phyloP scores from a whole-genome alignment of 2,888 invertebrate species.

The Cerceris ruficornis region DNA sequence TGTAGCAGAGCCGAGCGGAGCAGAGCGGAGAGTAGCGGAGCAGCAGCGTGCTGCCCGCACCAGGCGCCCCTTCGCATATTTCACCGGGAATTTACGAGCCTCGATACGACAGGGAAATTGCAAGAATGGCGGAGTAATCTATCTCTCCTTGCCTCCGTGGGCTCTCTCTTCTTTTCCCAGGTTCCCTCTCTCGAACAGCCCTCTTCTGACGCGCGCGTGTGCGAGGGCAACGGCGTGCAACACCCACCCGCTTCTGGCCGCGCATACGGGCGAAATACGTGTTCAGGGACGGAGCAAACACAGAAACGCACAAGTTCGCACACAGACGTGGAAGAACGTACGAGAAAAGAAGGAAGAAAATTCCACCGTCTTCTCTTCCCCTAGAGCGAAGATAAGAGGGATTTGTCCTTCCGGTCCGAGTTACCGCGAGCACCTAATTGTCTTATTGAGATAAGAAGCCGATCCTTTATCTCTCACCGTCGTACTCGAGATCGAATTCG shows the following conservation, averaged over 20 bases:
- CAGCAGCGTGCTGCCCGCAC: conserved; percentile 82
- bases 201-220: conserved; percentile 58
- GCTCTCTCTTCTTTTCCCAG: conserved; percentile 74
- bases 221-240: conserved; percentile 39
- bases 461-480: conserved; percentile 63
- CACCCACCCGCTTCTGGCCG: conserved; percentile 34
- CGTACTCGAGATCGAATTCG: conserved; percentile 29
- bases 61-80: conserved; percentile 86
- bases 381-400: conserved; percentile 74
- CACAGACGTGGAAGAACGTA: conserved; percentile 9
- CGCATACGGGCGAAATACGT: conserved; percentile 14
- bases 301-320: neutral
- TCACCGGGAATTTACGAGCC: conserved; percentile 93
- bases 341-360: conserved; percentile 66
- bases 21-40: conserved; percentile 68
- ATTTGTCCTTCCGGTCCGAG: conserved; percentile 76
- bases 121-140: conserved; percentile 96
- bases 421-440: conserved; percentile 77
- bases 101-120: conserved; percentile 96
- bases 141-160: conserved; percentile 84
- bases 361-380: conserved; percentile 69
- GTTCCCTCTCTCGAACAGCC: conserved; percentile 72
- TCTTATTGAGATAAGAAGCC: conserved; percentile 76
- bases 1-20: conserved; percentile 68
- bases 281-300: neutral